These are phyloP conservation scores for Pangasius krempfi DNA, from an alignment of 2,797 vertebrate species.

Conservation along the genomic window DNA sequence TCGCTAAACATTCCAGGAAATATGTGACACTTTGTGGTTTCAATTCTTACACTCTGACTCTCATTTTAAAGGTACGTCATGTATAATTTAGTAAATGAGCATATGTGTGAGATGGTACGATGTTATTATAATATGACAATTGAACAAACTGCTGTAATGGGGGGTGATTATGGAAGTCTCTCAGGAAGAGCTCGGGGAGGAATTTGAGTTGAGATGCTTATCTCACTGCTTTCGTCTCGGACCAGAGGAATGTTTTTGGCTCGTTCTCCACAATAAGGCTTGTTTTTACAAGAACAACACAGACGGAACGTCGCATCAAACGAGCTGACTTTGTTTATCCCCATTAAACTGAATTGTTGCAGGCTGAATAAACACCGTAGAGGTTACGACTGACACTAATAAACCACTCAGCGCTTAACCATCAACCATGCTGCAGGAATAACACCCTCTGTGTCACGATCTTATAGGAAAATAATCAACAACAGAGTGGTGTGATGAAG, in stretches of 20 bases:
- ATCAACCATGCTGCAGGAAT: not conserved
- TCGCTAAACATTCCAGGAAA: not conserved
- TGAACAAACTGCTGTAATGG: not conserved
- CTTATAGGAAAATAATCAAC: not conserved
- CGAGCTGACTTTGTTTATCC: not conserved
- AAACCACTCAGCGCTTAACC: not conserved
- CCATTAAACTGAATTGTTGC: not conserved
- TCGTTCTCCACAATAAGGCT: not conserved
- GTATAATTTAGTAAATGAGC: too few relatives aligned
- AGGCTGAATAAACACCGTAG: not conserved
- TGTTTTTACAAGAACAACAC: constrained; percentile 40
- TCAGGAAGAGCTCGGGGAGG: not conserved
- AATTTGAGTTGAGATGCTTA: constrained; percentile 15
- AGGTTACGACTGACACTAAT: constrained; percentile 33
- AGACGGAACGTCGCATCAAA: not conserved
- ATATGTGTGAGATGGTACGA: not conserved
- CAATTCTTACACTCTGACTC: not conserved
- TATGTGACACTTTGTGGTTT: not conserved
- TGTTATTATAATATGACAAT: not conserved
- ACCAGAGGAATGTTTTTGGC: constrained; percentile 16
- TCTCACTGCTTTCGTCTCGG: constrained; percentile 21
- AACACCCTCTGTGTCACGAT: not conserved
- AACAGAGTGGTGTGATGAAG: not conserved
- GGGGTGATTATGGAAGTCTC: not conserved
- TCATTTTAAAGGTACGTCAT: not conserved